Conservation (phyloP, 1,140 invertebrate species). For the Ostrea edulis region DNA sequence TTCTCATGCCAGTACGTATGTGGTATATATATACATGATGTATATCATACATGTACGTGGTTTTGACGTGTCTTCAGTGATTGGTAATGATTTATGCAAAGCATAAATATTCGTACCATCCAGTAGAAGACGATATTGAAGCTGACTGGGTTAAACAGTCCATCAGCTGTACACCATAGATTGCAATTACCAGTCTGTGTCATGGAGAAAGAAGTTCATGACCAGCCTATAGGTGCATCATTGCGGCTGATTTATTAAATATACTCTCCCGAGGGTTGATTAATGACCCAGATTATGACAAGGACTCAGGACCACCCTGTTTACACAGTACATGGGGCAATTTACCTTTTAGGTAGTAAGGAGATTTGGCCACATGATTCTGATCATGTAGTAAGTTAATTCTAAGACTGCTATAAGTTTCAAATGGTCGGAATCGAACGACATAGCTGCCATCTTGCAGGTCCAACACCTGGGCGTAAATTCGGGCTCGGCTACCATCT, state of each 20-base stretch:
- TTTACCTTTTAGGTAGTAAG: conserved; percentile 85
- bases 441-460: conserved; percentile 92
- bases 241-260: not conserved
- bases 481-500: conserved; percentile 60
- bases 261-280: not conserved
- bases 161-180: not conserved
- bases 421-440: conserved; percentile 89
- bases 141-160: not conserved
- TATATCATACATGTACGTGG: not conserved
- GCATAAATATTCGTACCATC: not conserved
- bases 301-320: not conserved
- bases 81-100: too few species aligned
- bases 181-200: not conserved
- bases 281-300: conserved; percentile 28
- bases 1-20: not conserved
- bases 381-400: conserved; percentile 87
- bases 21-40: not conserved
- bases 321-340: not conserved
- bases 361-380: conserved; percentile 85
- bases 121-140: not conserved
- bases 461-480: conserved; percentile 87
- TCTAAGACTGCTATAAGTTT: conserved; percentile 86
- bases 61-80: too few species aligned
- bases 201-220: not conserved
- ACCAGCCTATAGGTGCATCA: conserved; percentile 14